Base-by-base conservation (phyloP, 2,797 vertebrate genomes). In the Ctenopoma kingsleyae region DNA sequence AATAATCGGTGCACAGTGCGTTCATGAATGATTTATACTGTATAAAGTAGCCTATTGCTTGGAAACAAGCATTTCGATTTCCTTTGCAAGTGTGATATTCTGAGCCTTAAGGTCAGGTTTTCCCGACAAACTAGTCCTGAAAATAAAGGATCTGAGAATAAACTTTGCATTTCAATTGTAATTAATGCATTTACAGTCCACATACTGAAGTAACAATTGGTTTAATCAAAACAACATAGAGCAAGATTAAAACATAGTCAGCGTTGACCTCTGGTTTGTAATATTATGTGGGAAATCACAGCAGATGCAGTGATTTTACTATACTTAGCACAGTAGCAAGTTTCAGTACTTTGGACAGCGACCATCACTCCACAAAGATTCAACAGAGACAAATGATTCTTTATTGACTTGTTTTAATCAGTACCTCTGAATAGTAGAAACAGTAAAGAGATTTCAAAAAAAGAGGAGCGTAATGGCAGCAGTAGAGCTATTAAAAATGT, bases 1-100 rank as follows among this genome's bases (percentile, higher is more conserved):
- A 67, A 83, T 88, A 84, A 88, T 81, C 78, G 83, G 63, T 81
- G 80, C 76, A 71, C 72, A n/a, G 80, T 57, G 80, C 78, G 55
- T 75, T 84, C 87, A 94, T 95, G 89, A 94, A 95, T 95, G 85
- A 94, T 94, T 92, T 76, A 95, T 93, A 75, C 58, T 17, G 63
- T 71, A 76, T 78, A 80, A 89, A 90, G 87, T 77, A 92, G 81
- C 67, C 78, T 82, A 67, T 65, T 77, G 56, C 78, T 76, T 60
- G 65, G 71, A 50, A 63, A 55, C 63, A 56, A 51, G 59, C 43
- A 43, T 75, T 81, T 19, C 68, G 78, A 67, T 88, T 80, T 83
- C 77, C 74, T 78, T 27, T 60, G 27, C 57, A 35, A 8, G 54
- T 48, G 51, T 35, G 32, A 35, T n/a, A n/a, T 11, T 36, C 10